Base-by-base conservation (phyloP, 2,888 invertebrate species). In the Loripinus fragilis region DNA sequence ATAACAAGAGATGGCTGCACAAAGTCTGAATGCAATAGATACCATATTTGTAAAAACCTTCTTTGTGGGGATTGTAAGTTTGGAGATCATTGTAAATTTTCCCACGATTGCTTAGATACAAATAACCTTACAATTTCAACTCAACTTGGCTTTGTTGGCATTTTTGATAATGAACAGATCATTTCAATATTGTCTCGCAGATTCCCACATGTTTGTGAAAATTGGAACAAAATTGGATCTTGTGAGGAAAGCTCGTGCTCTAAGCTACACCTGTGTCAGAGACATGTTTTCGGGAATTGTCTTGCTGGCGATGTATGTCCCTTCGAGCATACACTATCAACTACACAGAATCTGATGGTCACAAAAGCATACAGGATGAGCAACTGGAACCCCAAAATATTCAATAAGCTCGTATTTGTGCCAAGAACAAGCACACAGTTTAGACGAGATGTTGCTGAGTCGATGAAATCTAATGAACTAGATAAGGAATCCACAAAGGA, bases 231-330 rank as follows among this genome's bases (percentile, higher is more conserved):
- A 0, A 60, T 60, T 25, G 75, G 68, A 12, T 15, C 17, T 20
- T 86, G 86, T 71, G 38, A 28, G 5, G 64, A 77, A 10, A 17
- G 15, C 17, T 50, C 64, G 12, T 85, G 86, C 55, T 23, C 48
- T 25, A 66, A 76, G n/a, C 79, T 86, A 35, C 86, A 86, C 64
- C 48, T 85, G n/a, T 86, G 86, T 73, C 76, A 76, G 65, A 76
- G 81, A 23, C 81, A 74, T 65, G 41, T 85, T 2, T 74, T 69
- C 55, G 81, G 81, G 3, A 68, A 79, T 23, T 86, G 86, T 52
- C 65, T 76, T 23, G 67, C 76, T 41, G 81, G 72, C n/a, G 60
- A 69, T 25, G 66, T 28, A 23, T 86, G 86, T 64, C 15, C 42
- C 0, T 41, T 79, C 23, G 64, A 25, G 12, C 82, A 82, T 77